Percentiles rank a stretch among this genome's conserved stretches.
These are phyloP conservation scores for Amazonetta brasiliensis DNA, from an alignment of 2,797 vertebrate species.

Conservation along the genomic window DNA sequence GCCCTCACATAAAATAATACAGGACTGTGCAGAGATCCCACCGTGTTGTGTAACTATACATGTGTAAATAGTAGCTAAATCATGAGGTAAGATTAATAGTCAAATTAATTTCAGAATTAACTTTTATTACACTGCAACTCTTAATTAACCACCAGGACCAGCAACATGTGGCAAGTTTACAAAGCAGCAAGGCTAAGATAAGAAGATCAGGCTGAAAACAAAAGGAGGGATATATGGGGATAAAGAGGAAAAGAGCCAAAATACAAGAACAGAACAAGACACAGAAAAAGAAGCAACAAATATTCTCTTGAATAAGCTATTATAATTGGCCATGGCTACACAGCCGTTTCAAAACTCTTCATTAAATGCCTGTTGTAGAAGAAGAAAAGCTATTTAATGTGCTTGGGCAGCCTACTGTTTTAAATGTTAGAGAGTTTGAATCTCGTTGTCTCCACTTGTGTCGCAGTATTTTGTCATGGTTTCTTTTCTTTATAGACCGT, in stretches of 20 bases:
- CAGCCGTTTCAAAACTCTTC: neutral
- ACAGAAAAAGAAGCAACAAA: neutral
- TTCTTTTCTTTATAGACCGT: neutral
- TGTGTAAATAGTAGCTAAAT: neutral
- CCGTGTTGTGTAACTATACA: neutral
- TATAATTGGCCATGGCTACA: neutral
- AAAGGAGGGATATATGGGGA: neutral
- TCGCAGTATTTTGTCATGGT: neutral
- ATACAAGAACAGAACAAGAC: neutral
- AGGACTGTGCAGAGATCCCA: neutral
- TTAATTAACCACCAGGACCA: conserved; percentile 1
- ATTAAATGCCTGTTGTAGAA: neutral
- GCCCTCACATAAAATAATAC: neutral
- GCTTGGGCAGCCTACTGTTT: neutral
- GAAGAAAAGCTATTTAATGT: neutral
- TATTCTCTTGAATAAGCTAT: neutral
- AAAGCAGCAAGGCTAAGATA: neutral
- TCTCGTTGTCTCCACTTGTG: neutral
- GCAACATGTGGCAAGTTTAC: neutral
- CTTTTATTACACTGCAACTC: neutral
- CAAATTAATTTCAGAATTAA: conserved; percentile 16
- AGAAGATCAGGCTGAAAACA: neutral
- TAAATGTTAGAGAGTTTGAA: neutral
- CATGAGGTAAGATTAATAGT: neutral
- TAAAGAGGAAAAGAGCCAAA: neutral